Evolutionary conservation across 2,113 vertebrate species (phyloP).

Genomic region (Eulacestoma nigropectus): DNA sequence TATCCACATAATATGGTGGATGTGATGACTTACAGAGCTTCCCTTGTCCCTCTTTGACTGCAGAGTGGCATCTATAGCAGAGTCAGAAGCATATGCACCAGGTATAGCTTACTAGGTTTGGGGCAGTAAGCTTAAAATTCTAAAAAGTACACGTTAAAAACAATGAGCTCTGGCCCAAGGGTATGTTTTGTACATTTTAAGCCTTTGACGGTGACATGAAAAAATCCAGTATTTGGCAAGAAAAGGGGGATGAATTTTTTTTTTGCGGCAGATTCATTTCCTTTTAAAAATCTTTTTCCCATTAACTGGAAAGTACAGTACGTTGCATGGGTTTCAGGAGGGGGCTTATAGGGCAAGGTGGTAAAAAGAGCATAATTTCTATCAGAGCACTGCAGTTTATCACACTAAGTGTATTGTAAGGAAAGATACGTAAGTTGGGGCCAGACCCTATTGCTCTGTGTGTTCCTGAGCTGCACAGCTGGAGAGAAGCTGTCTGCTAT

Average conservation of each 20-base stretch:
- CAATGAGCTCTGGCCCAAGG: background rate
- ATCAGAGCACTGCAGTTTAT: background rate
- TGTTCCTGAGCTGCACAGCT: background rate
- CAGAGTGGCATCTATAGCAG: background rate
- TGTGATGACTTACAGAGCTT: background rate
- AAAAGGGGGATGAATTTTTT: background rate
- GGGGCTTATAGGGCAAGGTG: background rate
- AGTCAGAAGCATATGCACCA: background rate
- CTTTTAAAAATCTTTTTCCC: background rate
- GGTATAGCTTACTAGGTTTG: background rate
- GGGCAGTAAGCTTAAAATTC: background rate
- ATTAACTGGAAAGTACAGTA: background rate
- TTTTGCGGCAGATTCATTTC: background rate
- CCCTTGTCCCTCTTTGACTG: background rate
- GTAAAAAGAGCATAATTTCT: background rate
- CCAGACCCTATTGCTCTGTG: background rate
- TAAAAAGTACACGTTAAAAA: background rate
- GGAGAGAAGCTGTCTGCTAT: background rate
- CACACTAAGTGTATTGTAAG: background rate
- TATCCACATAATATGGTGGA: background rate
- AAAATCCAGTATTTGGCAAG: background rate
- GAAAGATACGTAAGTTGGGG: background rate
- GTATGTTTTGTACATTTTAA: background rate
- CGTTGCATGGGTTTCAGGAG: background rate
- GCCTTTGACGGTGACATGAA: fast-evolving